Evolutionary conservation across 2,113 vertebrate genomes (phyloP), one percentile per base, ranked within the genome.

Genomic region (Monopterus albus): DNA sequence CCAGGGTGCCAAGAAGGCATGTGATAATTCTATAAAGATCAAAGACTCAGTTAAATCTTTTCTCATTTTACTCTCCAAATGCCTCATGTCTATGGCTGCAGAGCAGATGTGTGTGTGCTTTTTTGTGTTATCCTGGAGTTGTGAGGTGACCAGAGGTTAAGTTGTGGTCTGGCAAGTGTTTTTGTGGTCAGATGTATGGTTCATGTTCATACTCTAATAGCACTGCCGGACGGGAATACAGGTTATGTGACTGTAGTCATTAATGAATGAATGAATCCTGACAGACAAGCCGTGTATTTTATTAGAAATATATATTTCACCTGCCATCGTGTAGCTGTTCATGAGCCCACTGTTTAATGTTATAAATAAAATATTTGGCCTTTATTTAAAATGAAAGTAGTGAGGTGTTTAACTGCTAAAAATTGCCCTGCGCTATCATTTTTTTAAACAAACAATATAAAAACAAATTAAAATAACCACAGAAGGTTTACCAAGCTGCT

Each of bases 21-120:
- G 77, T 80, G 76, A 71, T 90, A 85, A 87, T 87, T 88, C 87
- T 78, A 85, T 87, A 89, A 90, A 87, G 86, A 89, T 86, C 87
- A 86, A 85, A 88, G 86, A 85, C 81, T 83, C 81, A 86, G 88
- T 89, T 90, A 87, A 88, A 86, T 76, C 83, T 79, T 66, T 82
- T 79, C 67, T 49, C 82, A 81, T 84, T 88, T 80, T 85, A 80
- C 81, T 88, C 68, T 55, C 75, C 82, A 83, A 87, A 85, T 73
- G 77, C 78, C 75, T 87, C n/a, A n/a, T 52, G 65, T 77, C 53
- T 65, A 69, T 76, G 73, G 57, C 65, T 79, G 72, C 58, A 50
- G 38, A 72, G 42, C 35, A 46, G 78, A 29, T 60, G 20, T 65
- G 38, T 43, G 62, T 21, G 72, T 43, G 35, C 6, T 40, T 73